Conservation (phyloP, 2,797 vertebrate genomes). For the Sylvilagus floridanus region DNA sequence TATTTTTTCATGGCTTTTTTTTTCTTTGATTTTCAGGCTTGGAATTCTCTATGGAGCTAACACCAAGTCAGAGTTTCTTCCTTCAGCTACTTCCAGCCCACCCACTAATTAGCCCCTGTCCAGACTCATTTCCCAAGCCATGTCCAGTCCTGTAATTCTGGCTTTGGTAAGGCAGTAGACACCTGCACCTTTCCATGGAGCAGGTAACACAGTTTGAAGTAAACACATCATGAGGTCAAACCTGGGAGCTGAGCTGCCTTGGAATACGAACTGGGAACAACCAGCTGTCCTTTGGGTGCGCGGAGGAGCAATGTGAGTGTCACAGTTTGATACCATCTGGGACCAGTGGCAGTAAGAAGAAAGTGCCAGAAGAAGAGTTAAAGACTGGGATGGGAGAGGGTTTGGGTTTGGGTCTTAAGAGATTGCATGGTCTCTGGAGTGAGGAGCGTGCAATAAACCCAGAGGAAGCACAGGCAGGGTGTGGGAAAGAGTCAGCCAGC, state of each 20-base stretch:
- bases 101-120: neutral
- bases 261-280: neutral
- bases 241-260: neutral
- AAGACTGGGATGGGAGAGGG: neutral
- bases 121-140: too few species aligned
- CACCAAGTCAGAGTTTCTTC: neutral
- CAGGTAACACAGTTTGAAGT: neutral
- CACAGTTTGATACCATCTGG: fast-evolving
- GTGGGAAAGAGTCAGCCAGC: neutral
- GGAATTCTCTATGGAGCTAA: neutral
- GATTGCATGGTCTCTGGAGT: neutral
- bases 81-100: neutral
- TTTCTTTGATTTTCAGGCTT: neutral
- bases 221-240: neutral
- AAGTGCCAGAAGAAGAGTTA: neutral
- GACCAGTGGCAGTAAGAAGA: neutral
- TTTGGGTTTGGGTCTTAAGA: neutral
- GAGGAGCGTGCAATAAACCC: fast-evolving
- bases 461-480: neutral
- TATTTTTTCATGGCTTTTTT: neutral
- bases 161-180: neutral
- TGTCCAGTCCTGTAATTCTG: neutral
- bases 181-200: neutral
- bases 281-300: neutral
- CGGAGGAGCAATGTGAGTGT: neutral